Evolutionary conservation across 2,888 invertebrate genomes (phyloP).

Genomic region (Seladonia tumulorum): DNA sequence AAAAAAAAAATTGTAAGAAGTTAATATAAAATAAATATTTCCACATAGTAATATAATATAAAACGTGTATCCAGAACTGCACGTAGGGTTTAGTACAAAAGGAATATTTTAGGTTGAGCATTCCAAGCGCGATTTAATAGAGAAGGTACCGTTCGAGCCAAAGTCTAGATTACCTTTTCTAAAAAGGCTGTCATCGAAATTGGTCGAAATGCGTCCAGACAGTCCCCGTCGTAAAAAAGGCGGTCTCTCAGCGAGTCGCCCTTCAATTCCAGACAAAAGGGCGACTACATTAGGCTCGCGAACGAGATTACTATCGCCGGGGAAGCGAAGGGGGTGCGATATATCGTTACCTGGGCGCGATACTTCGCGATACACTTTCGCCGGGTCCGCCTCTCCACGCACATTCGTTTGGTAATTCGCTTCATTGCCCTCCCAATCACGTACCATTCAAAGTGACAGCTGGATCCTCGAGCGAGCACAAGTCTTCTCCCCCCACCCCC

Average conservation of each 20-base stretch:
- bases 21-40: no score
- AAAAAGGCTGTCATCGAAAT: not conserved
- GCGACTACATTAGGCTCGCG: constrained; percentile 46
- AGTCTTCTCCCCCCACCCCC: constrained; percentile 12
- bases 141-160: not conserved
- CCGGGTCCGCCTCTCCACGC: constrained; percentile 59
- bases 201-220: not conserved
- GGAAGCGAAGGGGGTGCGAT: constrained; percentile 39
- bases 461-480: constrained; percentile 70
- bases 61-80: not conserved
- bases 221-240: not conserved
- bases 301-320: constrained; percentile 60
- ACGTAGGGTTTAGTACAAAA: not conserved
- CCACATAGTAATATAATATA: no score
- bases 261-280: constrained; percentile 28
- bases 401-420: constrained; percentile 73
- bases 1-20: no score
- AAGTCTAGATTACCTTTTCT: not conserved
- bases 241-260: not conserved
- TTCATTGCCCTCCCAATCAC: constrained; percentile 80
- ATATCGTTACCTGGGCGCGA: constrained; percentile 60
- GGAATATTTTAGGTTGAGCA: not conserved
- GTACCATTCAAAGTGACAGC: constrained; percentile 79
- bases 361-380: constrained; percentile 68
- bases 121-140: no score